Conservation (phyloP, 2,797 vertebrate genomes). For the Octomys mimax region DNA sequence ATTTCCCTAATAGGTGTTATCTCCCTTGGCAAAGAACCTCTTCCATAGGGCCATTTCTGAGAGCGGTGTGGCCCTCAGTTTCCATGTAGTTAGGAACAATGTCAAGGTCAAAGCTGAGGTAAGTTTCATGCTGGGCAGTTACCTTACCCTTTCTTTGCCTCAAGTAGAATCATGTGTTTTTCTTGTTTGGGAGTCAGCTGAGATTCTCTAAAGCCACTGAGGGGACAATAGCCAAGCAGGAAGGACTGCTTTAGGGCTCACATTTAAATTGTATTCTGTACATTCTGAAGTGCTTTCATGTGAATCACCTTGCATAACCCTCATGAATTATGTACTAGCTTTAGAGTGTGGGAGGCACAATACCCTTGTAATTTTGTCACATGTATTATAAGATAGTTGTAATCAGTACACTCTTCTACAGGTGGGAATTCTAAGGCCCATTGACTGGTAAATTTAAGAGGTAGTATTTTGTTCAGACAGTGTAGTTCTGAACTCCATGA, state of each 20-base stretch:
- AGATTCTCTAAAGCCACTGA: not conserved
- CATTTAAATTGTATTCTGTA: not conserved
- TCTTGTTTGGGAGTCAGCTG: not conserved
- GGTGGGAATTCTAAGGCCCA: not conserved
- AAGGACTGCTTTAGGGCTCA: not conserved
- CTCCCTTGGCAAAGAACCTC: constrained; percentile 91
- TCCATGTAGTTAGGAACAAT: not conserved
- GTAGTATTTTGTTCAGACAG: not conserved
- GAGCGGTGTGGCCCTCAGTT: constrained; percentile 88
- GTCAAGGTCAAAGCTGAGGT: constrained; percentile 59
- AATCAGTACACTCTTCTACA: too few relatives aligned
- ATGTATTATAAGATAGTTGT: not conserved
- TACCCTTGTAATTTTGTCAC: too few relatives aligned
- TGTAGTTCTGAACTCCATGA: not conserved
- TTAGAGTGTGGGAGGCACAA: not conserved
- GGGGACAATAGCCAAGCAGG: not conserved
- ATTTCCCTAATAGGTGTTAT: constrained; percentile 88
- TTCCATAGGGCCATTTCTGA: constrained; percentile 94
- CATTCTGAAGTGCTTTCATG: not conserved
- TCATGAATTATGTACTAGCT: not conserved
- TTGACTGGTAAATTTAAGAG: not conserved
- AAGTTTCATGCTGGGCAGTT: not conserved
- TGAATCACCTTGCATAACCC: not conserved
- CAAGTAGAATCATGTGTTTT: not conserved
- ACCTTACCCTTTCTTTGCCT: not conserved